These are phyloP conservation scores for Drosophila pseudoananassae DNA, from an alignment of 1,140 invertebrate species.

Conservation along the genomic window DNA sequence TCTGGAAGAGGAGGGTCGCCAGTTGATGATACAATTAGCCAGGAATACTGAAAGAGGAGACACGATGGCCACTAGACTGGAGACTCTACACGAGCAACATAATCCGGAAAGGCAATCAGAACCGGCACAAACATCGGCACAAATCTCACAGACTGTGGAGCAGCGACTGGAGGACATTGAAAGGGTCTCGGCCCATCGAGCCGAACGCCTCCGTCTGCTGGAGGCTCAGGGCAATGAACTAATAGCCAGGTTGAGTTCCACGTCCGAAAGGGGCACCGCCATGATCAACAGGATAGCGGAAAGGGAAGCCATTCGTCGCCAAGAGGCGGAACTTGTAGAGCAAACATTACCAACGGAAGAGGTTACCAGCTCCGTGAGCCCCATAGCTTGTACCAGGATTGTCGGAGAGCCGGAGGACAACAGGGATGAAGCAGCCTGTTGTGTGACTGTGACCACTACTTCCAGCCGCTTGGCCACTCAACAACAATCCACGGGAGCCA, in stretches of 20 bases:
- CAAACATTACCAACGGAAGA: slow-evolving; percentile 40
- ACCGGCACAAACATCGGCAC: slow-evolving; percentile 19
- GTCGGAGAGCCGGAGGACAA: slow-evolving; percentile 41
- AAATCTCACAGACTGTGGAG: slow-evolving; percentile 69
- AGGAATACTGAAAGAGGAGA: slow-evolving; percentile 82
- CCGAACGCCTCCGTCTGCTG: slow-evolving; percentile 87
- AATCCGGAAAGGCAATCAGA: slow-evolving; percentile 1
- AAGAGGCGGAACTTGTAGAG: slow-evolving; percentile 64
- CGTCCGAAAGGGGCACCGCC: slow-evolving; percentile 83
- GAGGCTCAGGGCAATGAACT: slow-evolving; percentile 89
- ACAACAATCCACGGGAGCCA: slow-evolving; percentile 66
- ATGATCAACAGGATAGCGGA: slow-evolving; percentile 82
- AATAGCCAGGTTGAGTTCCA: slow-evolving; percentile 86
- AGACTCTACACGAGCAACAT: slow-evolving; percentile 59
- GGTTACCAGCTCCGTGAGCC: slow-evolving; percentile 40
- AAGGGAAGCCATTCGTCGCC: slow-evolving; percentile 63
- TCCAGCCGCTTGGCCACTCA: slow-evolving; percentile 58
- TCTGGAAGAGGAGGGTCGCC: slow-evolving; percentile 70
- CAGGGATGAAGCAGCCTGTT: slow-evolving; percentile 39
- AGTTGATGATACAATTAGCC: slow-evolving; percentile 53
- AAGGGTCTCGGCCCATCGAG: slow-evolving; percentile 86
- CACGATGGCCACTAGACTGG: slow-evolving; percentile 43
- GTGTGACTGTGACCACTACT: slow-evolving; percentile 68
- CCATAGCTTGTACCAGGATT: slow-evolving; percentile 57
- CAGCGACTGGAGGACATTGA: slow-evolving; percentile 80